Evolutionary conservation across 2,888 invertebrate genomes (phyloP), one percentile per base, ranked within the genome.

Genomic region (Polydesmus complanatus): DNA sequence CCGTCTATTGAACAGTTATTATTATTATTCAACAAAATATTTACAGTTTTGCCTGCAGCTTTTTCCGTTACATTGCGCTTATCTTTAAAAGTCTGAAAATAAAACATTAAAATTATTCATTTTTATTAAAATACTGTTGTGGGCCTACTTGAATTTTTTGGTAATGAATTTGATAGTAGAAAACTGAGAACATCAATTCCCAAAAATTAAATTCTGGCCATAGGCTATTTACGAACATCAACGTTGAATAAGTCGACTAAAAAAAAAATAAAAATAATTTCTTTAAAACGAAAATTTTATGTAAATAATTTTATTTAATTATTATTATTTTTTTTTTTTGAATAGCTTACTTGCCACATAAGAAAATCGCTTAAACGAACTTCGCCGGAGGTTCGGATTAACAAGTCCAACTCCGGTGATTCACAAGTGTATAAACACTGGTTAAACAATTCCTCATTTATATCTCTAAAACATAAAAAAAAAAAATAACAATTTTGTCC

Each of bases 131-230:
- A n/a, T n/a, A n/a, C n/a, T n/a, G n/a, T n/a, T n/a, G n/a, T n/a
- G n/a, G n/a, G n/a, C n/a, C n/a, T n/a, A n/a, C n/a, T n/a, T n/a
- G n/a, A n/a, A n/a, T n/a, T n/a, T n/a, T n/a, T n/a, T n/a, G n/a
- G n/a, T n/a, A n/a, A n/a, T n/a, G n/a, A n/a, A 27, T 8, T n/a
- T 98, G 97, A 74, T 88, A 98, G 68, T 86, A 83, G 68, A 96
- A 83, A 63, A 98, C 81, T 25, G 88, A 89, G 21, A 79, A 81
- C 65, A 95, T 76, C 57, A 98, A 80, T 74, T 96, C 86, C 92
- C 93, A 96, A 63, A 93, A 81, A 53, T 83, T 84, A 71, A 96
- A 93, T 71, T 95, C 95, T 1, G 98, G 98, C 98, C 98, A 99
- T 47, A 97, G 75, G 0, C 89, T 88, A 64, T 87, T 81, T 1